Evolutionary conservation across 2,113 vertebrate species (phyloP).

Genomic region (Xenopus borealis): DNA sequence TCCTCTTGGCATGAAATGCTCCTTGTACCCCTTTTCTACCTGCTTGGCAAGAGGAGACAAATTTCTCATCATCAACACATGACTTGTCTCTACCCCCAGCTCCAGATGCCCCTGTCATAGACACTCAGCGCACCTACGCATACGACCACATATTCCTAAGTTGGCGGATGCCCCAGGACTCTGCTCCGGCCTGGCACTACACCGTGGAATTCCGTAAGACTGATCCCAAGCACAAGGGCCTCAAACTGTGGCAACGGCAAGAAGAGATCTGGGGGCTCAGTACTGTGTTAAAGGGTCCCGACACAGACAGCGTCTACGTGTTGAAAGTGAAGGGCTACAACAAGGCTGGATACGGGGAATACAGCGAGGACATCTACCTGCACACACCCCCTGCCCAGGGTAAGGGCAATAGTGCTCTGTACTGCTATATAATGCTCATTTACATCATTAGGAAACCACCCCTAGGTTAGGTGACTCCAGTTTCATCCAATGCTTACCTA

Average conservation of each 20-base stretch:
- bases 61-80: conserved; percentile 20
- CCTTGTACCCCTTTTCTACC: conserved; percentile 27
- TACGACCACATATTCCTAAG: conserved; percentile 95
- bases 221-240: conserved; percentile 68
- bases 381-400: conserved; percentile 90
- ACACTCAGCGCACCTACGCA: conserved; percentile 93
- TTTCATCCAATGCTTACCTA: too few species aligned
- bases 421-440: not conserved
- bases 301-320: conserved; percentile 89
- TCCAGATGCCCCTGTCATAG: conserved; percentile 89
- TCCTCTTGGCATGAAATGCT: conserved; percentile 47
- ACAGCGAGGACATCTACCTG: conserved; percentile 93
- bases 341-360: conserved; percentile 90
- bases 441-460: too few species aligned
- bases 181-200: conserved; percentile 90
- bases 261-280: conserved; percentile 87
- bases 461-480: too few species aligned
- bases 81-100: conserved; percentile 60
- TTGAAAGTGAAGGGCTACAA: conserved; percentile 89
- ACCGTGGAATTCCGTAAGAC: conserved; percentile 88
- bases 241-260: conserved; percentile 79
- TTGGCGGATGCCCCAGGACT: conserved; percentile 93
- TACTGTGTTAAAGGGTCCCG: conserved; percentile 81
- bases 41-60: conserved; percentile 7
- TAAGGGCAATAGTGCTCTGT: conserved; percentile 51